A percentile compares a stretch with the other conserved stretches of the same genome.
Evolutionary conservation across 2,888 invertebrate genomes (phyloP).

Genomic region (Graphium colonna): DNA sequence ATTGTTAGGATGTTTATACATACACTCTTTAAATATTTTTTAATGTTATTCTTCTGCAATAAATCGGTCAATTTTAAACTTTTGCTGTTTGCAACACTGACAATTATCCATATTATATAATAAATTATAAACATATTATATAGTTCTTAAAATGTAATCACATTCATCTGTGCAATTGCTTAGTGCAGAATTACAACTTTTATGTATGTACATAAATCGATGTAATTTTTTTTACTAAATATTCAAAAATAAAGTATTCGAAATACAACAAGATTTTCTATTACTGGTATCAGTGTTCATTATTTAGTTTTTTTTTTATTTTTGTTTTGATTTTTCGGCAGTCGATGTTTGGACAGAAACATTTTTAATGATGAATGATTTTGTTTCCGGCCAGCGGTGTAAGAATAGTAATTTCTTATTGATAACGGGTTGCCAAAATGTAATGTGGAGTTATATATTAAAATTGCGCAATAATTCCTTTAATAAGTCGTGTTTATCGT

Average conservation of each 20-base stretch:
- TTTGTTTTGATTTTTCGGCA: background rate
- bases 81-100: slow-evolving; percentile 23
- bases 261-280: slow-evolving; percentile 50
- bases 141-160: slow-evolving; percentile 32
- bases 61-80: slow-evolving; percentile 30
- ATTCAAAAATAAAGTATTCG: slow-evolving; percentile 70
- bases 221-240: slow-evolving; percentile 76
- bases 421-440: background rate
- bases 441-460: too few species aligned
- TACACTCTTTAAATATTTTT: slow-evolving; percentile 13
- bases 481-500: background rate
- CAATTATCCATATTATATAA: slow-evolving; percentile 16
- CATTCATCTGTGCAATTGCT: slow-evolving; percentile 52
- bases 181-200: slow-evolving; percentile 47
- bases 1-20: slow-evolving; percentile 6
- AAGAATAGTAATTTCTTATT: too few species aligned
- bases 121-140: slow-evolving; percentile 21
- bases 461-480: too few species aligned
- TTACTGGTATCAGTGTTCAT: slow-evolving; percentile 28
- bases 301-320: slow-evolving; percentile 17
- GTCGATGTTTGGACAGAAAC: too few species aligned
- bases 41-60: slow-evolving; percentile 26
- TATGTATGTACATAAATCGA: slow-evolving; percentile 67
- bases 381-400: background rate
- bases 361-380: background rate